A percentile compares a stretch with the other conserved stretches of the same genome.
Evolutionary conservation across 2,113 vertebrate species (phyloP).

Genomic region (Trichechus manatus): DNA sequence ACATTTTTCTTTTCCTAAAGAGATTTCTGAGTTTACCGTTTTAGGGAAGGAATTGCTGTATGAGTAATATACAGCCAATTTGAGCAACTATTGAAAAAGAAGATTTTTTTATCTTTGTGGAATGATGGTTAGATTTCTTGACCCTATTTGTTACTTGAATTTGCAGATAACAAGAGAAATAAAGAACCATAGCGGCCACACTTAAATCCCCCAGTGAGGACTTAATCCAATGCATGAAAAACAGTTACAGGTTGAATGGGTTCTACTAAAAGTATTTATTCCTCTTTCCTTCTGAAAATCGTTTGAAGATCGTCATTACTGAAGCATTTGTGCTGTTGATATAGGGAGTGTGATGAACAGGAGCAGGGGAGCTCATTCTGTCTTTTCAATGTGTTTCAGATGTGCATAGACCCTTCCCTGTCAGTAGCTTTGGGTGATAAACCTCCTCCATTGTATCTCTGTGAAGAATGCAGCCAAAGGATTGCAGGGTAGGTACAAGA

Average conservation of each 20-base stretch:
- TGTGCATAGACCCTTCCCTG: conserved; percentile 98
- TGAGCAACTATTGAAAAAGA: background rate
- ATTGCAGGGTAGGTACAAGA: conserved; percentile 94
- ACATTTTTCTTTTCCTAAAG: conserved; percentile 55
- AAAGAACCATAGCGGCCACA: background rate
- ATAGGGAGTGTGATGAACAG: background rate
- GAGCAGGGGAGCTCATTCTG: conserved; percentile 63
- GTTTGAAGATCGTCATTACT: background rate
- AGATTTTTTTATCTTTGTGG: conserved; percentile 39
- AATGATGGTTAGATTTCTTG: conserved; percentile 52
- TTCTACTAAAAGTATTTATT: conserved; percentile 52
- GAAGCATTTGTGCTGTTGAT: background rate
- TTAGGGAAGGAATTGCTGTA: background rate
- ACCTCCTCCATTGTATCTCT: conserved; percentile 98
- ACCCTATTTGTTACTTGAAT: conserved; percentile 51
- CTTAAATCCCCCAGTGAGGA: background rate
- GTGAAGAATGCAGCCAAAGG: conserved; percentile 98
- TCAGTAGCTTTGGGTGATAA: conserved; percentile 99
- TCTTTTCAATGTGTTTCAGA: conserved; percentile 90
- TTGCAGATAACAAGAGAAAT: conserved; percentile 52
- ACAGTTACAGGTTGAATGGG: background rate
- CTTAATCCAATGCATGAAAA: background rate
- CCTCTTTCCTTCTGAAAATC: conserved; percentile 9
- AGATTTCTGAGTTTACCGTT: conserved; percentile 5
- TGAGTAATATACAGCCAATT: background rate